Conservation (phyloP, 1,140 invertebrate species). For the Gonatopus flavifemur region DNA sequence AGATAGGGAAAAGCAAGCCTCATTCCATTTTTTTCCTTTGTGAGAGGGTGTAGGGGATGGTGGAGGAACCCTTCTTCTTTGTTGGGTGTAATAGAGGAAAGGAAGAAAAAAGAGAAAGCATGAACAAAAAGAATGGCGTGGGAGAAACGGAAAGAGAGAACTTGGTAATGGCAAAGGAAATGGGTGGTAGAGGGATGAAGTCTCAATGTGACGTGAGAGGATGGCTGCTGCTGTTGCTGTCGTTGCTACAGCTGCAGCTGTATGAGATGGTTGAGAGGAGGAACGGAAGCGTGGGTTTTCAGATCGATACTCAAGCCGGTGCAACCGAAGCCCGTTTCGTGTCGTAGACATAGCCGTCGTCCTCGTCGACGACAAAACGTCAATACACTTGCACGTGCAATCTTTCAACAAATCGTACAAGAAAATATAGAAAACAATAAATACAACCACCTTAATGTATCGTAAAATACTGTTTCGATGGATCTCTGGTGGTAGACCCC, state of each 20-base stretch:
- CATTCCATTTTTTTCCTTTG: no score
- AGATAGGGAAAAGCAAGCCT: background rate
- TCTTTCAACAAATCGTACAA: constrained; percentile 35
- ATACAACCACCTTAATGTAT: no score
- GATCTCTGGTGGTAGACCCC: background rate
- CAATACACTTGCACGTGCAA: constrained; percentile 41
- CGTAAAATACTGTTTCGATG: background rate
- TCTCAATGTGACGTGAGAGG: constrained; percentile 11
- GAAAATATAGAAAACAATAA: no score
- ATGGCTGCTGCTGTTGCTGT: constrained; percentile 11
- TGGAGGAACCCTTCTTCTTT: background rate
- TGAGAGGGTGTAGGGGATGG: background rate
- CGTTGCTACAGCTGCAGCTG: constrained; percentile 33
- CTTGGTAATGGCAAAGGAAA: background rate
- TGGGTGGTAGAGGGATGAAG: constrained; percentile 12
- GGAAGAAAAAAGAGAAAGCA: background rate
- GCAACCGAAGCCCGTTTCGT: constrained; percentile 33
- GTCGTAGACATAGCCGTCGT: constrained; percentile 18
- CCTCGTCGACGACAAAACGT: constrained; percentile 29
- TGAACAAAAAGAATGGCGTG: background rate
- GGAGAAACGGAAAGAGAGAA: constrained; percentile 3
- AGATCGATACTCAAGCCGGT: constrained; percentile 45
- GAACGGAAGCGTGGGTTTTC: constrained; percentile 37
- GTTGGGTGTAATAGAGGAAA: background rate
- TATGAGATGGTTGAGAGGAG: constrained; percentile 23